Conservation (phyloP, 2,113 vertebrate species). For the Nerophis ophidion region DNA sequence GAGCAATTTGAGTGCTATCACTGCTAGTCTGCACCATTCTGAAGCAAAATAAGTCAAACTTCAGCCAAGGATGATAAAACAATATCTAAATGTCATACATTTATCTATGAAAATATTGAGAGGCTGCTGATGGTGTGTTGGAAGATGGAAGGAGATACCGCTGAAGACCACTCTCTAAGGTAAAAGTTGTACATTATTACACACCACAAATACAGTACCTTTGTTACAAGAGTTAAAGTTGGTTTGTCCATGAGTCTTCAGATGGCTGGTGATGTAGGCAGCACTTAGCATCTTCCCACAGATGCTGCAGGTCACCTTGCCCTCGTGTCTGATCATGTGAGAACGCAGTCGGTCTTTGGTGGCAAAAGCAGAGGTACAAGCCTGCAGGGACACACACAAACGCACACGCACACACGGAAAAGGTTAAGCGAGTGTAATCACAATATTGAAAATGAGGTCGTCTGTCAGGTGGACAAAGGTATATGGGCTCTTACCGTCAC, state of each 20-base stretch:
- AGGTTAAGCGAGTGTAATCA: slow-evolving; percentile 14
- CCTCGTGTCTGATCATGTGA: slow-evolving; percentile 98
- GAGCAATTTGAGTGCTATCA: too few relatives aligned
- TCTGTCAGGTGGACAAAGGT: background rate
- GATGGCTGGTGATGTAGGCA: slow-evolving; percentile 98
- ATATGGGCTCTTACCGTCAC: slow-evolving; percentile 78
- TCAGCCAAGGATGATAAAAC: too few relatives aligned
- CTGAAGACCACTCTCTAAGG: too few relatives aligned
- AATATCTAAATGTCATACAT: too few relatives aligned
- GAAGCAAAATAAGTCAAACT: too few relatives aligned
- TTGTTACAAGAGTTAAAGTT: slow-evolving; percentile 95
- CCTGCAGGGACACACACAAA: slow-evolving; percentile 63
- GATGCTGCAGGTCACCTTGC: slow-evolving; percentile 98
- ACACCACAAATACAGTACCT: slow-evolving; percentile 72
- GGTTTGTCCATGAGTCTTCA: slow-evolving; percentile 97
- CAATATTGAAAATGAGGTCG: too few relatives aligned
- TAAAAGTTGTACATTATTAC: too few relatives aligned
- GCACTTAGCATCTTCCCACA: slow-evolving; percentile 99
- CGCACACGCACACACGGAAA: slow-evolving; percentile 1
- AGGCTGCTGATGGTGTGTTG: too few relatives aligned
- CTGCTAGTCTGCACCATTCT: too few relatives aligned
- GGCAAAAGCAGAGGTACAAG: slow-evolving; percentile 98
- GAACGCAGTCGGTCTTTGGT: slow-evolving; percentile 99
- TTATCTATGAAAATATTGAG: too few relatives aligned
- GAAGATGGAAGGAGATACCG: too few relatives aligned